These are phyloP conservation scores for Chrosomus eos DNA, from an alignment of 2,797 vertebrate genomes.

Conservation along the genomic window DNA sequence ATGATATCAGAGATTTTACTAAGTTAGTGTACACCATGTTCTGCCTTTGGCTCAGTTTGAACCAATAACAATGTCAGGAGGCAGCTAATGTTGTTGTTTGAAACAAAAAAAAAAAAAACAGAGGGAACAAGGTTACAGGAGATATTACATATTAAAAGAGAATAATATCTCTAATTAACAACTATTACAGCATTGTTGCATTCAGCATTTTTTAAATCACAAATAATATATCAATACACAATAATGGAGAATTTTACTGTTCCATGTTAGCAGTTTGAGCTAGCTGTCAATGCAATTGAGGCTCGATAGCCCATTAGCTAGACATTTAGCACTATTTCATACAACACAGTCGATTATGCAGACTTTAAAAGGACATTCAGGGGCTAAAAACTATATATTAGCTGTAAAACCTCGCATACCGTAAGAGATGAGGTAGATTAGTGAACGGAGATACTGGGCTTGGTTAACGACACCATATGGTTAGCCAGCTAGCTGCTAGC, in stretches of 20 bases:
- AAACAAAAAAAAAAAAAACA: neutral
- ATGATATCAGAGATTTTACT: neutral
- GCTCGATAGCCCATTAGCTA: neutral
- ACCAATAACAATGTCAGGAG: slow-evolving; percentile 4
- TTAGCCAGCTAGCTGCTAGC: slow-evolving; percentile 39
- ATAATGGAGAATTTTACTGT: neutral
- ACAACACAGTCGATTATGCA: neutral
- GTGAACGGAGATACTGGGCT: neutral
- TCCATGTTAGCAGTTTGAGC: neutral
- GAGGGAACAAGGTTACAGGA: neutral
- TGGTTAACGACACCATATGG: slow-evolving; percentile 36
- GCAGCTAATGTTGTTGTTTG: slow-evolving; percentile 1
- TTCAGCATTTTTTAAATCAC: neutral
- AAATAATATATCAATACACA: neutral
- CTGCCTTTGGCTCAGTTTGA: slow-evolving; percentile 1
- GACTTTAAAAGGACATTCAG: neutral
- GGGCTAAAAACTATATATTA: neutral
- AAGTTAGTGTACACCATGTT: neutral
- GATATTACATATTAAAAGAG: no score
- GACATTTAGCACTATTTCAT: neutral
- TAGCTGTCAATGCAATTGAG: slow-evolving; percentile 20
- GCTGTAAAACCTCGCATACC: neutral
- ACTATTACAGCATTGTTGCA: neutral
- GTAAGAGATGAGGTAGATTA: neutral
- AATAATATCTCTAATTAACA: neutral